These are phyloP conservation scores for Protobothrops mucrosquamatus DNA, from an alignment of 2,113 vertebrate genomes.

Conservation along the genomic window DNA sequence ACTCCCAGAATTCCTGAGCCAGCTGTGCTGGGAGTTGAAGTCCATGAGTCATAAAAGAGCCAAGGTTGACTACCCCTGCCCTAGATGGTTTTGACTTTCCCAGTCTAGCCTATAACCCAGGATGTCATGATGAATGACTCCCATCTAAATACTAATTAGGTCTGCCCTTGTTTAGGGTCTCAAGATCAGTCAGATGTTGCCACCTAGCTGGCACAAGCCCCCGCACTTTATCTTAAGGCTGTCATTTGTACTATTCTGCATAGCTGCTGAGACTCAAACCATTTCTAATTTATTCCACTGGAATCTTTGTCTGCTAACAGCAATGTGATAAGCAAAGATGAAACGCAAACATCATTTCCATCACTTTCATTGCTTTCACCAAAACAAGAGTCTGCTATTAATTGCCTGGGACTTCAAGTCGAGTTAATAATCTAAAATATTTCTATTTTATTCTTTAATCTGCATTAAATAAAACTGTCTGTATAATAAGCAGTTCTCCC, in stretches of 20 bases:
- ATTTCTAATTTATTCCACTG: background rate
- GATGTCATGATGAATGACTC: background rate
- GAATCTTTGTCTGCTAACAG: background rate
- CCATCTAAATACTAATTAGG: background rate
- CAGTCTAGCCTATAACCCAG: background rate
- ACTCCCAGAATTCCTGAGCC: no score
- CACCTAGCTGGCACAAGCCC: background rate
- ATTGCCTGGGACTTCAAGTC: background rate
- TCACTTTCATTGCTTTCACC: background rate
- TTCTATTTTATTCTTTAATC: background rate
- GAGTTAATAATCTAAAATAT: background rate
- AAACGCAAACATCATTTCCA: background rate
- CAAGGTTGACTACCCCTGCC: no score
- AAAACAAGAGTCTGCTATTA: background rate
- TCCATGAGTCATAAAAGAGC: no score
- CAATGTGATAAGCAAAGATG: background rate
- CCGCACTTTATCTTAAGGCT: background rate
- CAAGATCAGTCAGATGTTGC: background rate
- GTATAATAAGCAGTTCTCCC: background rate
- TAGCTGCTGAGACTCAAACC: background rate
- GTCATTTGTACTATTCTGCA: background rate
- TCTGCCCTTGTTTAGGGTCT: background rate
- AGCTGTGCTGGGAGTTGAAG: no score
- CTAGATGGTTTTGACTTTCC: background rate
- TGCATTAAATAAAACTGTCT: background rate